Base-by-base conservation (phyloP, 2,888 invertebrate genomes). In the Petrolisthes manimaculis region DNA sequence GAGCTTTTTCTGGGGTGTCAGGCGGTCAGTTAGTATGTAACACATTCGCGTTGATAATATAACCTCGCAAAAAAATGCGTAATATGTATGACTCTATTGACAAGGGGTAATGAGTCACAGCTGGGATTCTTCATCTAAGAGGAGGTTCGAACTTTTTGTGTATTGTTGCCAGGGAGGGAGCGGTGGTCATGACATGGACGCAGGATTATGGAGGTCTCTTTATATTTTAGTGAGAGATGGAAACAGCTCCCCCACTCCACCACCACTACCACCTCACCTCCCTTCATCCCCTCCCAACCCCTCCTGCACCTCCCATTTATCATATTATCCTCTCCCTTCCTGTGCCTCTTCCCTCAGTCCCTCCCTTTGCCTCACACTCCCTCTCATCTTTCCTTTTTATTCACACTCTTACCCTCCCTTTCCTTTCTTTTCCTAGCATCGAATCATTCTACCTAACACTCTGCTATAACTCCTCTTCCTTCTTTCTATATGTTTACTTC, bases 211-310 rank as follows among this genome's bases (percentile, higher is more conserved):
- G 3, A n/a, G 71, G n/a, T 61, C 71, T 71, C 21, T 71, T n/a
- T 71, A 71, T 71, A 71, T 71, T 71, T 71, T n/a, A 71, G 71
- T 71, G 71, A n/a, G 71, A 71, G 71, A 71, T 71, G 71, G 71
- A 71, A 71, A 71, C 71, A 6, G 12, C 71, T 21, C 55, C 18
- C 21, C n/a, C 21, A 14, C 18, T 18, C 12, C 78, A 51, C 18
- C 61, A 6, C 37, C 21, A 8, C 56, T 61, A 14, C 61, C 6
- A 24, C 21, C 81, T 56, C 61, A 8, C 69, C n/a, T 24, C 9
- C 56, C 37, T 51, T 82, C 69, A 37, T 37, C 18, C 61, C 21
- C 61, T 80, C 67, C 37, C 81, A 21, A 61, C 54, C 79, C 55
- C 71, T 71, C 71, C 71, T 69, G 8, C 54, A 8, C 54, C 54